phyloP scores from a whole-genome alignment of 2,113 vertebrate genomes.

The Oncorhynchus keta region DNA sequence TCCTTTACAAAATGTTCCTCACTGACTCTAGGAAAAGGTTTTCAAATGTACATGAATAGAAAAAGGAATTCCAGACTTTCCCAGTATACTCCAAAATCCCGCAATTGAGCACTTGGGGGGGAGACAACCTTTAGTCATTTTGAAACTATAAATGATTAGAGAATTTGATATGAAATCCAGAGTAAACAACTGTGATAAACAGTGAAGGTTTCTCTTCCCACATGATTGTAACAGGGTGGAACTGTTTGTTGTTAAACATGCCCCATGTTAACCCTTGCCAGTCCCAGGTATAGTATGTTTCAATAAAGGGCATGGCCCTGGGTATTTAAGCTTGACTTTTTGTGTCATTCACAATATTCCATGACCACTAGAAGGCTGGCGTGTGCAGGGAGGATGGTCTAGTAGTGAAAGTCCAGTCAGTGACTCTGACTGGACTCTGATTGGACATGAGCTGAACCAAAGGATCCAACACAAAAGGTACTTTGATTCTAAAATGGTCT shows the following conservation, averaged over 20 bases:
- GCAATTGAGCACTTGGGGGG: not conserved
- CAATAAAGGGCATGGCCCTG: too few species aligned
- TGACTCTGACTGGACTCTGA: conserved; percentile 51
- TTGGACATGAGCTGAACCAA: conserved; percentile 67
- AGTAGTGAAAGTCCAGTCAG: conserved; percentile 46
- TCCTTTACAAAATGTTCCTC: conserved; percentile 70
- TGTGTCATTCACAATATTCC: conserved; percentile 14
- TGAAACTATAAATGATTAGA: not conserved
- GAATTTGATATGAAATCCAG: too few species aligned
- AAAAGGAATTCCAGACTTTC: conserved; percentile 29
- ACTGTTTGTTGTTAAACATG: too few species aligned
- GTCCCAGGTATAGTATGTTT: too few species aligned
- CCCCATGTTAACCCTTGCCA: not conserved
- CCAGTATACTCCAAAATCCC: conserved; percentile 16
- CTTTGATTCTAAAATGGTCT: conserved; percentile 74
- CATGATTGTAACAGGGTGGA: not conserved
- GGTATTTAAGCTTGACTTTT: too few species aligned
- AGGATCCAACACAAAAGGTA: conserved; percentile 69
- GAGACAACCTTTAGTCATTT: not conserved
- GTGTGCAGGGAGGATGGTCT: not conserved
- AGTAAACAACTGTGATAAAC: too few species aligned
- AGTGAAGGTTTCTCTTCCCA: too few species aligned
- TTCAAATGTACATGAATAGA: conserved; percentile 22
- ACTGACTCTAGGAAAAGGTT: conserved; percentile 57
- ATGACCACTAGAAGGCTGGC: too few species aligned